Evolutionary conservation across 2,797 vertebrate species (phyloP).

Genomic region (Scarus forsteni): DNA sequence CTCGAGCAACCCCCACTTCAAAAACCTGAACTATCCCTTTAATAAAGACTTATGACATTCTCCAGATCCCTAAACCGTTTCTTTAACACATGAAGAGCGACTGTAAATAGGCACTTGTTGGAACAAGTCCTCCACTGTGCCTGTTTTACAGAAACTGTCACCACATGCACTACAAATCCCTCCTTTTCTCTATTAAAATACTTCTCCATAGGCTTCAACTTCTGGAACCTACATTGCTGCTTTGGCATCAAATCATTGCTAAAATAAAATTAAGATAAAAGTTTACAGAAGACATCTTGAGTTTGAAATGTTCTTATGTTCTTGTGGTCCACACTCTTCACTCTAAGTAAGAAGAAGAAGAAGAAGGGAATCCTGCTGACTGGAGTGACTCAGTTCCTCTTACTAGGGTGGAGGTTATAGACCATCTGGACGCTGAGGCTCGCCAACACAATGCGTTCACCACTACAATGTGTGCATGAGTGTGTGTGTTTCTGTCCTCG

Average conservation of each 20-base stretch:
- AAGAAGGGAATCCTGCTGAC: constrained; percentile 43
- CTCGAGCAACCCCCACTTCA: too few relatives aligned
- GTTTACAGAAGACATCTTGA: too few relatives aligned
- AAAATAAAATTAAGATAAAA: too few relatives aligned
- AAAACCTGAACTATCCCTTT: too few relatives aligned
- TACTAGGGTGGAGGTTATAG: constrained; percentile 53
- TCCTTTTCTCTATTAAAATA: too few relatives aligned
- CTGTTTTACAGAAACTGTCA: neutral
- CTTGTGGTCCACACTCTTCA: too few relatives aligned
- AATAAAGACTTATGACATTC: too few relatives aligned
- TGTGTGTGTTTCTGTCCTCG: constrained; percentile 11
- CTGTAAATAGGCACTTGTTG: neutral
- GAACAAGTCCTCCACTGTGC: neutral
- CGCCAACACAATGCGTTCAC: constrained; percentile 42
- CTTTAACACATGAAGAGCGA: neutral
- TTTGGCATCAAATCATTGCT: too few relatives aligned
- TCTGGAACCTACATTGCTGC: too few relatives aligned
- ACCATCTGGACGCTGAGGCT: constrained; percentile 60
- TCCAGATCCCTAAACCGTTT: neutral
- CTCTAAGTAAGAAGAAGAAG: neutral
- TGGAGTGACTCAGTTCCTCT: constrained; percentile 26
- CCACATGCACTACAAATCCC: neutral
- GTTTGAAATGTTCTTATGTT: too few relatives aligned
- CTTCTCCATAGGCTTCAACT: too few relatives aligned
- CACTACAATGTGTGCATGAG: constrained; percentile 27